Evolutionary conservation across 2,888 invertebrate genomes (phyloP).

Genomic region (Eilema depressum): DNA sequence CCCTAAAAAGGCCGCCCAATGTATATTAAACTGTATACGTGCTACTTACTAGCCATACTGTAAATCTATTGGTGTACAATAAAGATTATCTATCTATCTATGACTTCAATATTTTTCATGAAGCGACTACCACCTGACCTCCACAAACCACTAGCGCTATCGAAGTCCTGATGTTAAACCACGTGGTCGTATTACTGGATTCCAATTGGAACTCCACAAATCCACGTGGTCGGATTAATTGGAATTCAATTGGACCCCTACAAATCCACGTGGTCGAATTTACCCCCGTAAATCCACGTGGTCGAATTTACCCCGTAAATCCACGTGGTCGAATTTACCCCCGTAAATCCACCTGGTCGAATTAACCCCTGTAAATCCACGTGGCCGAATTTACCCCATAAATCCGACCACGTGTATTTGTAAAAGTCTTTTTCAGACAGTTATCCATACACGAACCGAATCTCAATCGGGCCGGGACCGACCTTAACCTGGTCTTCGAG

Average conservation of each 20-base stretch:
- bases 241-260: not conserved
- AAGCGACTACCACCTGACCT: not conserved
- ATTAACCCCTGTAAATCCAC: not conserved
- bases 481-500: not conserved
- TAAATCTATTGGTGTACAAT: too few relatives aligned
- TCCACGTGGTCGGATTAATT: not conserved
- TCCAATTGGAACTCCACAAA: not conserved
- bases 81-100: too few relatives aligned
- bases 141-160: too few relatives aligned
- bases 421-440: too few relatives aligned
- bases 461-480: too few relatives aligned
- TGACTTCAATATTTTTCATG: not conserved
- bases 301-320: not conserved
- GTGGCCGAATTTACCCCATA: not conserved
- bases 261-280: not conserved
- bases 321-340: not conserved
- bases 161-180: not conserved
- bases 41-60: too few relatives aligned
- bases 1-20: too few relatives aligned
- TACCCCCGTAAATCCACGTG: not conserved
- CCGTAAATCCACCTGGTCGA: not conserved
- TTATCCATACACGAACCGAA: too few relatives aligned
- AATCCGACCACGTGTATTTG: too few relatives aligned
- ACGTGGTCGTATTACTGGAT: not conserved
- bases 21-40: too few relatives aligned